Percentiles rank a stretch among this genome's conserved stretches.
phyloP scores from a whole-genome alignment of 2,797 vertebrate species.

The Rhyacichthys aspro region DNA sequence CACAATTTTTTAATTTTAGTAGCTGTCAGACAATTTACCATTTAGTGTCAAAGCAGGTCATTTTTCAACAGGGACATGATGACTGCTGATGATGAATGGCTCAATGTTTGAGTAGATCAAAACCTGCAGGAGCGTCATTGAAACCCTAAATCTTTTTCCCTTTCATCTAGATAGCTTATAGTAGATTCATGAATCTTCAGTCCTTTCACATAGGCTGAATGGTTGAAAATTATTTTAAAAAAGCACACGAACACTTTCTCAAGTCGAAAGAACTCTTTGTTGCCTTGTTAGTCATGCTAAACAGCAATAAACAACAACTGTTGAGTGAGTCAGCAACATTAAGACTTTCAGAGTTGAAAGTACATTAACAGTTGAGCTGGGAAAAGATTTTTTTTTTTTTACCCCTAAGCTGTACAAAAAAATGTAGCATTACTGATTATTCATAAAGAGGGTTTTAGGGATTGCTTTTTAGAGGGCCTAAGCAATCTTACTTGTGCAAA shows the following conservation, averaged over 20 bases:
- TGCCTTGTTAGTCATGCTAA: too few relatives aligned
- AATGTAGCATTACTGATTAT: conserved; percentile 2
- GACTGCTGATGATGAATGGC: background rate
- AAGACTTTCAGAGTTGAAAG: too few relatives aligned
- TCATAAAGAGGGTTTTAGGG: background rate
- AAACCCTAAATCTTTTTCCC: background rate
- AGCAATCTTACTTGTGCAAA: conserved; percentile 3
- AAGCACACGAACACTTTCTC: too few relatives aligned
- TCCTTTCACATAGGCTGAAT: background rate
- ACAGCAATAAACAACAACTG: too few relatives aligned
- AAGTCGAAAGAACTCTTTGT: too few relatives aligned
- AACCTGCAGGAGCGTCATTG: conserved; percentile 5
- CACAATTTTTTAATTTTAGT: conserved; percentile 2
- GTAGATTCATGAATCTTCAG: background rate
- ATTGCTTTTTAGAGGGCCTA: conserved; percentile 3
- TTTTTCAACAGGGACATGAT: conserved; percentile 10
- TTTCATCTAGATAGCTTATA: background rate
- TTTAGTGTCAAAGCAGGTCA: conserved; percentile 6
- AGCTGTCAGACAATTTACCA: conserved; percentile 6
- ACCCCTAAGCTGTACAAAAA: too few relatives aligned
- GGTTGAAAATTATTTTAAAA: background rate
- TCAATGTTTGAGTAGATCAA: conserved; percentile 4
- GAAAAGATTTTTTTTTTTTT: too few relatives aligned
- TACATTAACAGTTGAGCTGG: too few relatives aligned
- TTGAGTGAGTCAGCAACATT: too few relatives aligned